Percentiles rank a stretch among this genome's conserved stretches.
Conservation (phyloP, 2,797 vertebrate species). For the Cheirogaleus major region DNA sequence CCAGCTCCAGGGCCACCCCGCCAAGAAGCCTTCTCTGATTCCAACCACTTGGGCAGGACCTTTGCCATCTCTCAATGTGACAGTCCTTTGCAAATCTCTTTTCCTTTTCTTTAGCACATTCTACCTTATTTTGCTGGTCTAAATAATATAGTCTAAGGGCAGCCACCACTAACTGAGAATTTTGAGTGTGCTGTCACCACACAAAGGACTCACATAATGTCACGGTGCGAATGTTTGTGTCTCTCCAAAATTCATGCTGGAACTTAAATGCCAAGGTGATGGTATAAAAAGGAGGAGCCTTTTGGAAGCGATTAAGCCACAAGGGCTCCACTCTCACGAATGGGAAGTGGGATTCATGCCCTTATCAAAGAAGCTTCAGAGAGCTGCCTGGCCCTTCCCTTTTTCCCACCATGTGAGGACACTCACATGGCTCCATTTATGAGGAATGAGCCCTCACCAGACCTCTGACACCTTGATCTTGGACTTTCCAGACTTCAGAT, state of each 20-base stretch:
- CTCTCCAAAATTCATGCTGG: neutral
- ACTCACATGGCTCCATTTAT: no score
- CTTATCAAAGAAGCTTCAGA: neutral
- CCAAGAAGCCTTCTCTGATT: neutral
- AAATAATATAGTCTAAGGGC: neutral
- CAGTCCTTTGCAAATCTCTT: neutral
- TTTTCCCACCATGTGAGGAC: neutral
- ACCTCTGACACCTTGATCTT: neutral
- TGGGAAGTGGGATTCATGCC: neutral
- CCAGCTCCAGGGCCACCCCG: neutral
- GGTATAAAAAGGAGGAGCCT: neutral
- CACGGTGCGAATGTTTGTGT: neutral
- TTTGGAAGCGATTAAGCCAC: neutral
- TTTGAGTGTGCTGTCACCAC: neutral
- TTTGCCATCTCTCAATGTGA: neutral
- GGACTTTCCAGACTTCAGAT: neutral
- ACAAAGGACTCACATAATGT: neutral
- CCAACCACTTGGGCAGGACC: neutral
- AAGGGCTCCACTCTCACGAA: neutral
- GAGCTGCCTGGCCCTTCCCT: neutral
- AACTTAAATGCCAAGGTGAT: neutral
- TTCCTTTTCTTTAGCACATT: neutral
- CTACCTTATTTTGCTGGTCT: neutral
- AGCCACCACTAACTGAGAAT: neutral
- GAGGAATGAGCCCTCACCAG: neutral